Conservation (phyloP, 2,113 vertebrate species). For the Lagenorhynchus albirostris region DNA sequence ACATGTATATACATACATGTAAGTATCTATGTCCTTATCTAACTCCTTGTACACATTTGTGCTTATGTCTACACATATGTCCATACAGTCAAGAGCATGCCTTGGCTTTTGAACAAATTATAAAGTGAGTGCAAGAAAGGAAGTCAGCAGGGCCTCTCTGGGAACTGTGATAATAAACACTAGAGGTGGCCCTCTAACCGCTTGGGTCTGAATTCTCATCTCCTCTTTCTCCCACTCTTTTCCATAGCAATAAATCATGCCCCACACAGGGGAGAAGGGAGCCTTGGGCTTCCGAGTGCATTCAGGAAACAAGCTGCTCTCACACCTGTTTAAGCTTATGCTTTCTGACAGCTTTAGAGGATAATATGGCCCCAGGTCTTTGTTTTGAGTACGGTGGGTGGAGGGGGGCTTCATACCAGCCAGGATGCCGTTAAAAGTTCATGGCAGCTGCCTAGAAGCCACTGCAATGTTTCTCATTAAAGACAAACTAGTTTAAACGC, state of each 20-base stretch:
- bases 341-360: slow-evolving; percentile 46
- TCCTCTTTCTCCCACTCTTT: neutral
- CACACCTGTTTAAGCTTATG: slow-evolving; percentile 44
- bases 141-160: neutral
- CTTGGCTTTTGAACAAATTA: slow-evolving; percentile 1
- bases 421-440: slow-evolving; percentile 54
- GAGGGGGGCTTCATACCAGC: slow-evolving; percentile 20
- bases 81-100: slow-evolving; percentile 6
- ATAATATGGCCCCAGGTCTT: neutral
- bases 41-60: neutral
- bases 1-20: neutral
- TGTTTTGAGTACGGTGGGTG: neutral
- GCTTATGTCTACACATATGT: neutral
- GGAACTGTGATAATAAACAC: neutral
- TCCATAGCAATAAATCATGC: slow-evolving; percentile 45
- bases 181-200: neutral
- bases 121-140: neutral
- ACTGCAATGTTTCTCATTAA: slow-evolving; percentile 23
- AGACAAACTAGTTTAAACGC: neutral
- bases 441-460: slow-evolving; percentile 40
- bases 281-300: neutral
- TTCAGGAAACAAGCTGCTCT: neutral
- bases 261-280: slow-evolving; percentile 41
- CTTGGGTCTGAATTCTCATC: neutral
- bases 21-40: neutral